A percentile compares a stretch with the other conserved stretches of the same genome.
Conservation (phyloP, 2,888 invertebrate species). For the Clanis bilineata region DNA sequence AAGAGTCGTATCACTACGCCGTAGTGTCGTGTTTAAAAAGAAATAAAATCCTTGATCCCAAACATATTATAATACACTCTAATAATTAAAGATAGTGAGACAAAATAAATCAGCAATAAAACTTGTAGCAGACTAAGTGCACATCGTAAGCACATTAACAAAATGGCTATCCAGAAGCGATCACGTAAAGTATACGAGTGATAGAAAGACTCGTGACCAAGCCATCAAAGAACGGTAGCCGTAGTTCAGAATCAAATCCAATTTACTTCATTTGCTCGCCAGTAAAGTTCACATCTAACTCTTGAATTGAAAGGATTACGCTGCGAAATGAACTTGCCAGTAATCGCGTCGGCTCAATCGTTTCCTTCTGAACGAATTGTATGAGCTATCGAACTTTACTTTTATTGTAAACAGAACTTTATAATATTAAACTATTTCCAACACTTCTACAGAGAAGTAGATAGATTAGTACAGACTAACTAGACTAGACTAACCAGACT, state of each 20-base stretch:
- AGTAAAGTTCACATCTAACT: slow-evolving; percentile 72
- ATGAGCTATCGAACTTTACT: neutral
- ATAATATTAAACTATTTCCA: neutral
- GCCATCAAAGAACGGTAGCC: slow-evolving; percentile 63
- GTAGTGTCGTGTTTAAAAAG: too few species aligned
- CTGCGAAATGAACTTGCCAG: slow-evolving; percentile 52
- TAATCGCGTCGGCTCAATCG: slow-evolving; percentile 7
- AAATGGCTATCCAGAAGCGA: slow-evolving; percentile 12
- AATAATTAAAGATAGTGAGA: too few species aligned
- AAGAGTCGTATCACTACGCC: too few species aligned
- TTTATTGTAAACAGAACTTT: neutral
- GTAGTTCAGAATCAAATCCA: slow-evolving; percentile 75
- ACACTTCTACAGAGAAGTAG: too few species aligned
- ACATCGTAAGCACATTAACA: slow-evolving; percentile 16
- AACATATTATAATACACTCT: too few species aligned
- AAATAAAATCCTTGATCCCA: too few species aligned
- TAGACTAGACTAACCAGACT: too few species aligned
- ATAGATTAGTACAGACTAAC: too few species aligned
- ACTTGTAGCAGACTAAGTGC: slow-evolving; percentile 16
- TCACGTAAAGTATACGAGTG: slow-evolving; percentile 40
- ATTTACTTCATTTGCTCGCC: slow-evolving; percentile 77
- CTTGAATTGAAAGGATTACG: slow-evolving; percentile 72
- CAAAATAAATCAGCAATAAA: neutral
- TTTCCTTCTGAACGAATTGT: neutral
- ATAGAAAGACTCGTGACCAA: slow-evolving; percentile 67